phyloP scores from a whole-genome alignment of 2,888 invertebrate genomes.

The Therioaphis trifolii region DNA sequence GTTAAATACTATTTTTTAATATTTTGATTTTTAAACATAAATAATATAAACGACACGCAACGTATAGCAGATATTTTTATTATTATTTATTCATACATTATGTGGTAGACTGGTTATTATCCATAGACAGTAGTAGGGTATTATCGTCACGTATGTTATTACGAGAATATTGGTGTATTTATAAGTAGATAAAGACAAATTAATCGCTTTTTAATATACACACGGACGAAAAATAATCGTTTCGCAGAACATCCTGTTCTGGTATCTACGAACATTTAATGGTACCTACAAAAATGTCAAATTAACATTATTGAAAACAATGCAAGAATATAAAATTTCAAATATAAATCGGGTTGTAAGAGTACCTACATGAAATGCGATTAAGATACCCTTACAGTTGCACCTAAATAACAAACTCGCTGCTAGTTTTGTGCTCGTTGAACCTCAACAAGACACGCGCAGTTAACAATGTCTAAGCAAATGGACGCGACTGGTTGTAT shows the following conservation, averaged over 20 bases:
- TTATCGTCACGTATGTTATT: constrained; percentile 9
- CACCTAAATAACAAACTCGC: not conserved
- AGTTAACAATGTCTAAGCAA: not conserved
- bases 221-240: not conserved
- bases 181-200: constrained; percentile 21
- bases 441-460: not conserved
- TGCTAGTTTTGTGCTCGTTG: not conserved
- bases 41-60: constrained; percentile 4
- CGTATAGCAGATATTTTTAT: not conserved
- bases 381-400: not conserved
- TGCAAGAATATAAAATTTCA: not conserved
- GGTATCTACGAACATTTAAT: not conserved
- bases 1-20: not conserved
- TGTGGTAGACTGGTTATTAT: not conserved
- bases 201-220: not conserved
- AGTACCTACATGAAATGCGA: not conserved
- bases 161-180: not conserved
- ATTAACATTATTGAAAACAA: not conserved
- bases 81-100: too few relatives aligned
- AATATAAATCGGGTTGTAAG: not conserved
- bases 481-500: not conserved
- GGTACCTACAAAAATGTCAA: not conserved
- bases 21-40: constrained; percentile 20
- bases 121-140: not conserved
- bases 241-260: constrained; percentile 30